Evolutionary conservation across 92 coral and sea anemone genomes (phyloP), one percentile per base, ranked within the genome.

Genomic region (Heliopora coerulea): DNA sequence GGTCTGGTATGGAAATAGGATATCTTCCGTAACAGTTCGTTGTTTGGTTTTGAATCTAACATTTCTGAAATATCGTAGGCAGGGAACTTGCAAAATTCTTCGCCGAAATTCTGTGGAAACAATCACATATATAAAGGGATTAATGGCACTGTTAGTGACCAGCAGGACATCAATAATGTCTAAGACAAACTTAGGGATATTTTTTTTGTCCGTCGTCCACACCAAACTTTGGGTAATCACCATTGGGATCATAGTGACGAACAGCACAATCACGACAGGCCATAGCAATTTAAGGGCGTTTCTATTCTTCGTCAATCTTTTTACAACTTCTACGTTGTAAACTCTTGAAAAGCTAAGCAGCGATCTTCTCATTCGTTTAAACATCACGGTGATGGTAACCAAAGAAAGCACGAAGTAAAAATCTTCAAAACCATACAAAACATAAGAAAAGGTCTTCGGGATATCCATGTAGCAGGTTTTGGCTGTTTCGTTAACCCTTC

Each of bases 211-310:
- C 14, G 8, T 33, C 25, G 26, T 35, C 77, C 77, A 70, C 8
- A 18, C 29, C 77, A 62, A 70, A 10, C 19, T 70, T 13, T 63
- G 62, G 17, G 63, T 49, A 54, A 70, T 35, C n/a, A 58, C 8
- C 4, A 50, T 23, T 15, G 77, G 77, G 6, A 54, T 3, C 62
- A 70, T 54, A 10, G 62, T 49, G 28, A 70, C 25, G 18, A 70
- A 70, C 11, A 70, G 35, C 0, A 20, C 62, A 20, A 54, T 35
- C 9, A 70, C 77, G 19, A 70, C 77, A 9, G 77, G 77, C 77
- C 77, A 70, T 3, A 70, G 44, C 44, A 70, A 31, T 23, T 70
- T 70, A 13, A 70, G 63, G n/a, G 77, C 77, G 24, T 70, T 50
- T 42, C 52, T 54, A 20, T 70, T 50, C 33, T 70, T 70, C 62